Percentiles rank a stretch among this genome's conserved stretches.
Evolutionary conservation across 2,113 vertebrate genomes (phyloP).

Genomic region (Actenoides lindsayi): DNA sequence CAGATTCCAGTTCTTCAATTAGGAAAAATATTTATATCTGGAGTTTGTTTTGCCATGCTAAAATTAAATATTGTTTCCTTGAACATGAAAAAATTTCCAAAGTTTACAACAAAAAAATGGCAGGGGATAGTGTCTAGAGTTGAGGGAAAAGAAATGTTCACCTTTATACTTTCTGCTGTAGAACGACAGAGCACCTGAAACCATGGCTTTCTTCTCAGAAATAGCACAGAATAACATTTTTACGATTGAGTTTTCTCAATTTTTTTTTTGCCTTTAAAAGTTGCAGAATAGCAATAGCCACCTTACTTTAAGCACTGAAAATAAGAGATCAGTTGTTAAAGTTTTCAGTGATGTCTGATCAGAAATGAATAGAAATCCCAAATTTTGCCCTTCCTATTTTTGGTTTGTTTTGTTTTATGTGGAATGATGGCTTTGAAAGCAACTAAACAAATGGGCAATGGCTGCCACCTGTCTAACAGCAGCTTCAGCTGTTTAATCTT

Average conservation of each 20-base stretch:
- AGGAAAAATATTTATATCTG: neutral
- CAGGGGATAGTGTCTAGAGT: neutral
- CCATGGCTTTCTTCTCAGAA: conserved; percentile 5
- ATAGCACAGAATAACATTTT: neutral
- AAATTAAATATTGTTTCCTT: neutral
- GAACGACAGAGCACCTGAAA: neutral
- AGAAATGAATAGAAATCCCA: conserved; percentile 44
- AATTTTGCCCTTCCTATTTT: neutral
- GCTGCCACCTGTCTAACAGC: neutral
- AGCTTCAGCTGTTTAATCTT: neutral
- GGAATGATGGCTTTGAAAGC: neutral
- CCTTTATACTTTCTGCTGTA: neutral
- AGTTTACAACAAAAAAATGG: neutral
- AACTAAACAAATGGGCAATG: neutral
- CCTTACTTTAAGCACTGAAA: conserved; percentile 42
- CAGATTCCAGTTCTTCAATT: neutral
- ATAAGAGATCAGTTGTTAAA: neutral
- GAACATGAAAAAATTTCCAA: neutral
- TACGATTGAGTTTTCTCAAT: neutral
- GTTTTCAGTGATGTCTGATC: conserved; percentile 1
- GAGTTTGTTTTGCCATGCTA: neutral
- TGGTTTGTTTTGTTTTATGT: neutral
- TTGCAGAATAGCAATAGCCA: conserved; percentile 55
- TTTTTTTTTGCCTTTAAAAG: neutral
- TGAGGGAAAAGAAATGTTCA: neutral